Evolutionary conservation across 2,888 invertebrate species (phyloP), one percentile per base, ranked within the genome.

Genomic region (Folsomia manolachei): DNA sequence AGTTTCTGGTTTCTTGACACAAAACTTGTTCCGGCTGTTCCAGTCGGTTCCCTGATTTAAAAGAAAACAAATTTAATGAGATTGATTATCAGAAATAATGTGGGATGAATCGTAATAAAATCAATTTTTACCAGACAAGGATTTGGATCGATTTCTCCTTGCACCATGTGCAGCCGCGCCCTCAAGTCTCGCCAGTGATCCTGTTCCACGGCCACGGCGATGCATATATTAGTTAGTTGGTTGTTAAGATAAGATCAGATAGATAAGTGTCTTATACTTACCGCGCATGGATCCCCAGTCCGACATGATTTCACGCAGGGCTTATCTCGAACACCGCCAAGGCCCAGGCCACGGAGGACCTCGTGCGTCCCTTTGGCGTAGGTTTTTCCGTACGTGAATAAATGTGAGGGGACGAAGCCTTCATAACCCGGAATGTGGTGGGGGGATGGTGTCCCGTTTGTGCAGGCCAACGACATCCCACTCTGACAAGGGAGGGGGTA

Each of bases 91-190:
- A 39, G 7, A 9, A 39, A 39, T n/a, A 39, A 4, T 39, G 7
- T 39, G 39, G 39, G 14, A 39, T 4, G 4, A 9, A 39, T 39
- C 14, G 39, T 39, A 24, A 62, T 23, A 7, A 52, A 19, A 2
- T 19, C 21, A 23, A n/a, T n/a, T 21, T 27, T 26, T 71, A 75
- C 75, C 25, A 25, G 56, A 52, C 79, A 79, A n/a, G 79, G 79
- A 61, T 79, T 79, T 9, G 79, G 78, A 67, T 79, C 79, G 9
- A 79, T 78, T 52, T 78, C 76, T 27, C 79, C 79, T 63, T 79
- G 79, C 25, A 78, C 70, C 72, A 78, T 72, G 68, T 79, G 78
- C 19, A 78, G 69, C 53, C 71, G 53, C 1, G 76, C 72, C 53
- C 79, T 62, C 0, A 77, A 68, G 19, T 76, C 78, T 26, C 72